A percentile compares a stretch with the other conserved stretches of the same genome.
These are phyloP conservation scores for Spongilla lacustris DNA, from an alignment of 37 sponge, comb jelly and placozoan species.

Conservation along the genomic window DNA sequence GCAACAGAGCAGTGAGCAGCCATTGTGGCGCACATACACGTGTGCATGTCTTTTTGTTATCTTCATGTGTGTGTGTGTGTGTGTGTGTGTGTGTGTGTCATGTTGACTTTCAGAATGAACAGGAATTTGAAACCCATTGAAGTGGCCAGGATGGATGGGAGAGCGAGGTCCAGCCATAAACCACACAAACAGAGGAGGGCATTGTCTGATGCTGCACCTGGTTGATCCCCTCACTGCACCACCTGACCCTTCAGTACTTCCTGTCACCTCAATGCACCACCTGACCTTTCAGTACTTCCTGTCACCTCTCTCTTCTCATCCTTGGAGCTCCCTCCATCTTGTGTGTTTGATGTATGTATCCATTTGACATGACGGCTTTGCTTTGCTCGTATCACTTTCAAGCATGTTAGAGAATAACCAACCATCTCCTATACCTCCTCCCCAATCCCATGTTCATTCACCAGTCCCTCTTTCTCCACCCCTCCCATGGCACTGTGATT, in stretches of 20 bases:
- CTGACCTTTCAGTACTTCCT: too few species aligned
- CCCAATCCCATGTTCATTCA: too few species aligned
- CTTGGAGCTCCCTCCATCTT: not conserved
- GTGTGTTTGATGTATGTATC: not conserved
- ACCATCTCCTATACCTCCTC: too few species aligned
- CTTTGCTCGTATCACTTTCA: too few species aligned
- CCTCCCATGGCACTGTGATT: not conserved
- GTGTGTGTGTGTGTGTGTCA: not conserved
- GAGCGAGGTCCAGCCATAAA: conserved; percentile 1
- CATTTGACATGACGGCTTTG: not conserved
- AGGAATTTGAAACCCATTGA: conserved; percentile 47
- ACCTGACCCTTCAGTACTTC: not conserved
- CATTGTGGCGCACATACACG: not conserved
- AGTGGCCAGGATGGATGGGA: not conserved
- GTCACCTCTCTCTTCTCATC: not conserved
- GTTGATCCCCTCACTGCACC: not conserved
- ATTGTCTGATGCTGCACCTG: not conserved
- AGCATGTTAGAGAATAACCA: too few species aligned
- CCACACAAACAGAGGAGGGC: not conserved
- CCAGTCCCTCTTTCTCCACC: not conserved
- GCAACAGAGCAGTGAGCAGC: not conserved
- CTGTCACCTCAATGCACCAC: too few species aligned
- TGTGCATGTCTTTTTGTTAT: not conserved
- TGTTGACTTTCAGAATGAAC: conserved; percentile 11
- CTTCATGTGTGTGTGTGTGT: not conserved